Conservation (phyloP, 2,797 vertebrate species). For the Centropyge bicolor region DNA sequence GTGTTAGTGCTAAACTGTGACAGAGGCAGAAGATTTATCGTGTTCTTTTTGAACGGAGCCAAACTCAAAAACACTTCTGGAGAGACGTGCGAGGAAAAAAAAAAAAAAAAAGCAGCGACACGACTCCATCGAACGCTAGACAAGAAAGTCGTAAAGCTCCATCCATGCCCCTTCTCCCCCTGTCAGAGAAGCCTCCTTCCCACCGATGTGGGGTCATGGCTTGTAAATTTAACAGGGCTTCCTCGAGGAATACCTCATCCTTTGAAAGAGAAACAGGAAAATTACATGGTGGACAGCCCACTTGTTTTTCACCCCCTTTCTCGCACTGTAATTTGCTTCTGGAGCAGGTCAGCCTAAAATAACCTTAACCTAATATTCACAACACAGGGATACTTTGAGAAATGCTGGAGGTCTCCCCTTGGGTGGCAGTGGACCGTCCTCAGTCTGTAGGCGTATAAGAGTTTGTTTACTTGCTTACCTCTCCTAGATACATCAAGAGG, state of each 20-base stretch:
- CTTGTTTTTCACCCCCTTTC: constrained; percentile 75
- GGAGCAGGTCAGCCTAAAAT: constrained; percentile 84
- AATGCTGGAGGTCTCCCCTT: constrained; percentile 86
- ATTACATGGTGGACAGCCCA: constrained; percentile 82
- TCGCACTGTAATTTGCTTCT: constrained; percentile 82
- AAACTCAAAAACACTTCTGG: constrained; percentile 32
- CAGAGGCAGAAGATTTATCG: constrained; percentile 50
- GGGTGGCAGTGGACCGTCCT: constrained; percentile 80
- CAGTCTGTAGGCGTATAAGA: constrained; percentile 56
- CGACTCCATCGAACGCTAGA: constrained; percentile 50
- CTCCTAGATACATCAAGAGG: constrained; percentile 57
- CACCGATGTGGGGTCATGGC: constrained; percentile 80
- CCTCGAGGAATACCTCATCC: constrained; percentile 84
- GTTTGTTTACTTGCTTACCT: constrained; percentile 79
- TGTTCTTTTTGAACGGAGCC: constrained; percentile 27
- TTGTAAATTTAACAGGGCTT: constrained; percentile 84
- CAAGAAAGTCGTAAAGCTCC: constrained; percentile 45
- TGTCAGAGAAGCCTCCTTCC: constrained; percentile 67
- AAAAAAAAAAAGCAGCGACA: constrained; percentile 4
- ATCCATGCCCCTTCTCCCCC: constrained; percentile 51
- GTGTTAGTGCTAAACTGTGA: constrained; percentile 26
- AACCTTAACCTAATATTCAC: constrained; percentile 86
- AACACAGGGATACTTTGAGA: constrained; percentile 78
- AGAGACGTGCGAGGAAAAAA: neutral
- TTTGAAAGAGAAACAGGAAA: constrained; percentile 86